Evolutionary conservation across 2,797 vertebrate species (phyloP).

Genomic region (Limnodromus scolopaceus): DNA sequence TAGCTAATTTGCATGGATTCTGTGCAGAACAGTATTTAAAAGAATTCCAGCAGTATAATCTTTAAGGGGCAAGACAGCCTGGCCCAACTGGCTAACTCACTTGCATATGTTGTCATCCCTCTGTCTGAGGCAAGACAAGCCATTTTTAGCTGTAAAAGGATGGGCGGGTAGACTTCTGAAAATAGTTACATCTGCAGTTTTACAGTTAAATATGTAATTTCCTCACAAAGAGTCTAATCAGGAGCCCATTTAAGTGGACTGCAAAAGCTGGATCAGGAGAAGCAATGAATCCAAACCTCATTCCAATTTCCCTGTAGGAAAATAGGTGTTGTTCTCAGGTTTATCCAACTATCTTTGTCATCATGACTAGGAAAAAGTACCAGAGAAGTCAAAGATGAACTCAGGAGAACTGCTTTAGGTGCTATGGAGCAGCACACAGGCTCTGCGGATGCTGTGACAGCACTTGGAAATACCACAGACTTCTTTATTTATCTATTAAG

Average conservation of each 20-base stretch:
- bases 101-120: neutral
- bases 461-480: neutral
- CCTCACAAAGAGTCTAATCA: slow-evolving; percentile 27
- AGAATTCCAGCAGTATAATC: slow-evolving; percentile 1
- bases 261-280: neutral
- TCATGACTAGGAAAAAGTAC: neutral
- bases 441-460: neutral
- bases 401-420: neutral
- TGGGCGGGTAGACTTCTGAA: neutral
- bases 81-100: neutral
- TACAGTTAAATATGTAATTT: slow-evolving; percentile 16
- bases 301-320: neutral
- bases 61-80: neutral
- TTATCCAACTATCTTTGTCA: neutral
- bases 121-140: neutral
- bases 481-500: neutral
- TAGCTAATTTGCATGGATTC: slow-evolving; percentile 50
- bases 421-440: neutral
- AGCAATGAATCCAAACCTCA: neutral
- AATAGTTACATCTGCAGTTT: slow-evolving; percentile 32
- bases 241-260: neutral
- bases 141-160: neutral
- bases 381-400: neutral
- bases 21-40: slow-evolving; percentile 26
- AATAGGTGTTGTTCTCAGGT: neutral